phyloP scores from a whole-genome alignment of 2,888 invertebrate species.

The Tridacna gigas region DNA sequence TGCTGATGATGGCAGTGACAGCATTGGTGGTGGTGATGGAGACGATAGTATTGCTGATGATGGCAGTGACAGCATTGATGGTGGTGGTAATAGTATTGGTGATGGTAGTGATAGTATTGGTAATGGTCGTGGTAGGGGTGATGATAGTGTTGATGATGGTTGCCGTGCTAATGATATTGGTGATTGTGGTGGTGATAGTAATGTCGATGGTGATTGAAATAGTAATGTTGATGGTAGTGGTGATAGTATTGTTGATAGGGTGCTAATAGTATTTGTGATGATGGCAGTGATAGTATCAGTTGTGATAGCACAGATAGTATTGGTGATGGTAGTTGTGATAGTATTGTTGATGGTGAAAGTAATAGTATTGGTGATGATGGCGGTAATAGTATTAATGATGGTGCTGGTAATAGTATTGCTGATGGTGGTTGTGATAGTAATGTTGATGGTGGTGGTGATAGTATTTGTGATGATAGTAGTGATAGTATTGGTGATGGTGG shows the following conservation, averaged over 20 bases:
- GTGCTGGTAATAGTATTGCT: neutral
- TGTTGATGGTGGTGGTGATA: neutral
- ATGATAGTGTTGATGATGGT: neutral
- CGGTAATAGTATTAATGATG: neutral
- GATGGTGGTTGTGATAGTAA: neutral
- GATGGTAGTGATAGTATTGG: slow-evolving; percentile 15
- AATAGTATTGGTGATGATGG: neutral
- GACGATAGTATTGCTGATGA: neutral
- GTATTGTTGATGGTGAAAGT: neutral
- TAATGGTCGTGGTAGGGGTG: slow-evolving; percentile 5
- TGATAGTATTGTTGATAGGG: no score
- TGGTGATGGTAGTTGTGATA: slow-evolving; percentile 1
- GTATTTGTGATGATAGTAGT: neutral
- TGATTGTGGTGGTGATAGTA: neutral
- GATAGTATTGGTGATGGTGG: neutral
- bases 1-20: neutral
- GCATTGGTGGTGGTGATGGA: slow-evolving; percentile 7
- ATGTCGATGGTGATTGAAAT: no score
- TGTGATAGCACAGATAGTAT: no score
- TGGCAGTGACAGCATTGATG: slow-evolving; percentile 11
- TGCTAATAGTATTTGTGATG: no score
- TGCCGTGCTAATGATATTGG: neutral
- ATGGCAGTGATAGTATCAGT: no score
- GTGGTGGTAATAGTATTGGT: slow-evolving; percentile 18
- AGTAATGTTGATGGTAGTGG: no score